phyloP scores from a whole-genome alignment of 2,113 vertebrate species.

The Hirundichthys speculiger region DNA sequence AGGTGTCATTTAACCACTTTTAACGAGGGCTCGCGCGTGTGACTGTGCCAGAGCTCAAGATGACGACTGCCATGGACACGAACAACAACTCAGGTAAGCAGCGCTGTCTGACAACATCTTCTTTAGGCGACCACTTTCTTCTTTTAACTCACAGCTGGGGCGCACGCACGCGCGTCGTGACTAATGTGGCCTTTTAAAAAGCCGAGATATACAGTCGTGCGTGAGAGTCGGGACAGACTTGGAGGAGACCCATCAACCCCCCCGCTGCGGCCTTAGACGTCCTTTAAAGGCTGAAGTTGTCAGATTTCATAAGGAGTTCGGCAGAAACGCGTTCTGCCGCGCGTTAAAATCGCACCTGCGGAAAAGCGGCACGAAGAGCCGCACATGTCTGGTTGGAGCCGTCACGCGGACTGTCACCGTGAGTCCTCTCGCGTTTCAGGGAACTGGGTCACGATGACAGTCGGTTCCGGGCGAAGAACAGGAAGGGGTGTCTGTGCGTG shows the following conservation, averaged over 20 bases:
- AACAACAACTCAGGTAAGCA: slow-evolving; percentile 85
- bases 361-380: no score
- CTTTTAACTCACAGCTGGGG: background rate
- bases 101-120: no score
- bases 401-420: slow-evolving; percentile 40
- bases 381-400: slow-evolving; percentile 1
- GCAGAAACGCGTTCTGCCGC: no score
- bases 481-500: no score
- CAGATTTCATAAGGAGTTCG: no score
- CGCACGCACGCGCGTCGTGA: background rate
- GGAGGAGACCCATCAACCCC: no score
- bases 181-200: background rate
- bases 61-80: slow-evolving; percentile 80
- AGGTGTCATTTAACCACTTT: background rate
- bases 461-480: no score
- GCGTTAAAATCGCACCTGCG: no score
- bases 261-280: no score
- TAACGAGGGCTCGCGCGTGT: slow-evolving; percentile 19
- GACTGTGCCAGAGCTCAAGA: slow-evolving; percentile 45
- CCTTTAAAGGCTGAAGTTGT: no score
- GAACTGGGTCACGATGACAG: slow-evolving; percentile 71
- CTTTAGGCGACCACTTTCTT: no score
- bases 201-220: background rate
- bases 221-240: background rate
- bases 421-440: slow-evolving; percentile 36